Evolutionary conservation across 2,797 vertebrate genomes (phyloP).

Genomic region (Hydrophis major): DNA sequence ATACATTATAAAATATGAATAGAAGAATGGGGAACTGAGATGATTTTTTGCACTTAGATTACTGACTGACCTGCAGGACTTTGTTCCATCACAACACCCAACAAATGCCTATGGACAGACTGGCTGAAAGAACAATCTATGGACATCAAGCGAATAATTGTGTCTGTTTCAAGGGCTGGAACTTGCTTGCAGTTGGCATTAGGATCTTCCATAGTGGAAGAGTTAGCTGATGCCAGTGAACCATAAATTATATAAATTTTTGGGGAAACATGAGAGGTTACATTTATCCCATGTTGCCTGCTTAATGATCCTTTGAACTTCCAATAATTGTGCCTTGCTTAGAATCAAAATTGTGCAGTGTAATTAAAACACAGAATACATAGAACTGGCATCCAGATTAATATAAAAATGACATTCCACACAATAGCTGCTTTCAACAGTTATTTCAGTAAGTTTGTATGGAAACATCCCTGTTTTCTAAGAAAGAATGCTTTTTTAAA

Average conservation of each 20-base stretch:
- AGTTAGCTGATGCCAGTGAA: constrained; percentile 84
- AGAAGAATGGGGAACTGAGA: too few relatives aligned
- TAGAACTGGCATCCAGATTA: too few relatives aligned
- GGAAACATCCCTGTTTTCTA: too few relatives aligned
- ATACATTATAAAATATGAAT: too few relatives aligned
- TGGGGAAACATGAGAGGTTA: constrained; percentile 44
- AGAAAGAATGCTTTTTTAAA: too few relatives aligned
- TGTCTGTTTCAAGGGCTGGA: constrained; percentile 83
- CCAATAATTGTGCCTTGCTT: constrained; percentile 39
- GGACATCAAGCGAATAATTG: constrained; percentile 87
- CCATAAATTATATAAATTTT: constrained; percentile 71
- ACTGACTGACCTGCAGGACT: constrained; percentile 82
- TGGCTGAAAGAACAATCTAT: constrained; percentile 83
- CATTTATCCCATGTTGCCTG: constrained; percentile 5
- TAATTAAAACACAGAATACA: background rate
- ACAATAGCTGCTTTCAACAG: too few relatives aligned
- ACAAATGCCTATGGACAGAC: constrained; percentile 91
- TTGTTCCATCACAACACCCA: constrained; percentile 77
- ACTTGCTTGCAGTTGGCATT: constrained; percentile 86
- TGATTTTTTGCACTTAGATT: constrained; percentile 74
- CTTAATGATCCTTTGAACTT: constrained; percentile 53
- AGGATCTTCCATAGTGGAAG: constrained; percentile 79
- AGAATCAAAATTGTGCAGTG: constrained; percentile 40
- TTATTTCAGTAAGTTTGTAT: too few relatives aligned
- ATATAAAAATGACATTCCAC: too few relatives aligned